phyloP scores from a whole-genome alignment of 1,140 invertebrate species.

The Drosophila sechellia region DNA sequence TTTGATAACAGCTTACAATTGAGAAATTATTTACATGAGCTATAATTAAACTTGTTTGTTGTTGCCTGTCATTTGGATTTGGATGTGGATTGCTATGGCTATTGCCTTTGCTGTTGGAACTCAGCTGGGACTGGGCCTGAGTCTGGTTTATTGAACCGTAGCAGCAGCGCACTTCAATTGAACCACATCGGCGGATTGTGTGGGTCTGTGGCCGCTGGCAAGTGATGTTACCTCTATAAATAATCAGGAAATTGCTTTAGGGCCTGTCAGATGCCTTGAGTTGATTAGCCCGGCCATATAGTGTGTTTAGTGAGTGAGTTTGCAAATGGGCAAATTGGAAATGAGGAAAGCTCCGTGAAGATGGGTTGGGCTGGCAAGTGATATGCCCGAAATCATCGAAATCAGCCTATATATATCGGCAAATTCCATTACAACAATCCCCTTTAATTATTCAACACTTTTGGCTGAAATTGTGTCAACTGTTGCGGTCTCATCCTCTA shows the following conservation, averaged over 20 bases:
- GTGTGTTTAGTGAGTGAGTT: slow-evolving; percentile 59
- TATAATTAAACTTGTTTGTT: slow-evolving; percentile 83
- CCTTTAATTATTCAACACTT: slow-evolving; percentile 29
- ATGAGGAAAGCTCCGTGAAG: slow-evolving; percentile 18
- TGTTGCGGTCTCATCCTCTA: slow-evolving; percentile 57
- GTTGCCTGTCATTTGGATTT: slow-evolving; percentile 73
- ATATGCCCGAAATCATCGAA: slow-evolving; percentile 13
- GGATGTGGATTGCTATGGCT: slow-evolving; percentile 6
- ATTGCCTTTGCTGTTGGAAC: neutral
- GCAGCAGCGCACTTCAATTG: slow-evolving; percentile 52
- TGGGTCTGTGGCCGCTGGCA: slow-evolving; percentile 50
- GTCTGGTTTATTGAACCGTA: slow-evolving; percentile 75
- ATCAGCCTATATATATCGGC: slow-evolving; percentile 6
- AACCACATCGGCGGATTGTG: slow-evolving; percentile 49
- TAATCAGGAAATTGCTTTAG: slow-evolving; percentile 76
- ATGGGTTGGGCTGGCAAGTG: slow-evolving; percentile 33
- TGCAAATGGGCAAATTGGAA: slow-evolving; percentile 49
- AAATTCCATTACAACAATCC: slow-evolving; percentile 12
- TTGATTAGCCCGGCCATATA: slow-evolving; percentile 69
- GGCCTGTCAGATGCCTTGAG: slow-evolving; percentile 63
- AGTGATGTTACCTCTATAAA: slow-evolving; percentile 71
- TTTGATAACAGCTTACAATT: slow-evolving; percentile 82
- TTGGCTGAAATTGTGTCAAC: slow-evolving; percentile 60
- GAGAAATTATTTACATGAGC: slow-evolving; percentile 83
- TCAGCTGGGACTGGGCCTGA: slow-evolving; percentile 1